Percentiles rank a stretch among this genome's conserved stretches.
Conservation (phyloP, 2,888 invertebrate species). For the Tetragonula carbonaria region DNA sequence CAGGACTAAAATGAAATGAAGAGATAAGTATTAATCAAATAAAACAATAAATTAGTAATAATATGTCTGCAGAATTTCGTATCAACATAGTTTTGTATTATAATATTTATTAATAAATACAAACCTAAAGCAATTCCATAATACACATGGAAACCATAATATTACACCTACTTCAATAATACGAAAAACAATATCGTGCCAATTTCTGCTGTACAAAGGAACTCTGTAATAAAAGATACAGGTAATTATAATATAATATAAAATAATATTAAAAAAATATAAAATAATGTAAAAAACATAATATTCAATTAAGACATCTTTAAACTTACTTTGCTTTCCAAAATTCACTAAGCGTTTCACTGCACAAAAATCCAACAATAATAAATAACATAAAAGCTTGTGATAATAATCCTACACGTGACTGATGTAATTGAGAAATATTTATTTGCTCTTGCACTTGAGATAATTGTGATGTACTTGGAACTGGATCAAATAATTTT, state of each 20-base stretch:
- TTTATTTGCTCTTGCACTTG: slow-evolving; percentile 86
- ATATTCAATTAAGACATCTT: not conserved
- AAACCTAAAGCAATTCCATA: slow-evolving; percentile 96
- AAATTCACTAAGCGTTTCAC: slow-evolving; percentile 95
- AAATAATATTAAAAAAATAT: no score
- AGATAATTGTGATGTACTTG: slow-evolving; percentile 75
- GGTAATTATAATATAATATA: not conserved
- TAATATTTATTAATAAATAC: slow-evolving; percentile 3
- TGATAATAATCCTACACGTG: slow-evolving; percentile 93
- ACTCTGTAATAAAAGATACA: slow-evolving; percentile 86
- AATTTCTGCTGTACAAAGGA: slow-evolving; percentile 95
- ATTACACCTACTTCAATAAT: slow-evolving; percentile 96
- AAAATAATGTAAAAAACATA: not conserved
- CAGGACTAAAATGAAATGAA: slow-evolving; percentile 86
- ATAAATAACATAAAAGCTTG: slow-evolving; percentile 96
- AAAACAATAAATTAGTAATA: slow-evolving; percentile 11
- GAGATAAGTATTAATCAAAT: not conserved
- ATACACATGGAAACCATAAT: slow-evolving; percentile 97
- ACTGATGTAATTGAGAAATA: slow-evolving; percentile 95
- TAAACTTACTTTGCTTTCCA: slow-evolving; percentile 94
- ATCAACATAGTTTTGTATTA: not conserved
- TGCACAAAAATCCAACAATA: slow-evolving; percentile 94
- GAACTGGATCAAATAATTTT: slow-evolving; percentile 80
- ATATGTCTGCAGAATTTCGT: not conserved
- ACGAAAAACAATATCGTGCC: slow-evolving; percentile 96